Evolutionary conservation across 1,140 invertebrate genomes (phyloP).

Genomic region (Papilio aristodemus): DNA sequence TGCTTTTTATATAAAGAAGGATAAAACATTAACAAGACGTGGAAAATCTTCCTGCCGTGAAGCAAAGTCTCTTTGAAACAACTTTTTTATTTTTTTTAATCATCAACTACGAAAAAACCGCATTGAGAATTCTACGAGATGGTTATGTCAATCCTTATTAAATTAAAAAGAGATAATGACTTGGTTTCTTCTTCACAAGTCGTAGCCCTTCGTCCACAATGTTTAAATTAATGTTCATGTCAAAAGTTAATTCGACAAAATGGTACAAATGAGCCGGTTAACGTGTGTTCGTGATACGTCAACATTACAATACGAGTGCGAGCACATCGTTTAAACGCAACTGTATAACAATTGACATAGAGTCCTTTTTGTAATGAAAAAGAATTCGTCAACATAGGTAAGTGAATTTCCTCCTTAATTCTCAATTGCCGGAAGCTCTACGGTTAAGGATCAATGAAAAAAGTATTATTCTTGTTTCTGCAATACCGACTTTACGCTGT

Average conservation of each 20-base stretch:
- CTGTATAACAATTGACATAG: not conserved
- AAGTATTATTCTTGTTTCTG: slow-evolving; percentile 27
- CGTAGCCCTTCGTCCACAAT: not conserved
- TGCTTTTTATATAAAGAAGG: not conserved
- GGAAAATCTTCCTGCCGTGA: not conserved
- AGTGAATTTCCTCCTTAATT: slow-evolving; percentile 50
- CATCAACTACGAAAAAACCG: too few relatives aligned
- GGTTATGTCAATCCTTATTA: too few relatives aligned
- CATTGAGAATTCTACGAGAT: too few relatives aligned
- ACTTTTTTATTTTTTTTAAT: too few relatives aligned
- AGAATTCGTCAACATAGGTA: slow-evolving; percentile 28
- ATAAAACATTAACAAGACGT: not conserved
- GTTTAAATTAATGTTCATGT: slow-evolving; percentile 27
- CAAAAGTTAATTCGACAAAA: slow-evolving; percentile 34
- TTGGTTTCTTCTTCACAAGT: not conserved
- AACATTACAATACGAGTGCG: slow-evolving; percentile 14
- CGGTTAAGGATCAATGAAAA: slow-evolving; percentile 40
- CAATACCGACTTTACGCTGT: slow-evolving; percentile 15
- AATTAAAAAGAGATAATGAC: too few relatives aligned
- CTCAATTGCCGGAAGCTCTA: slow-evolving; percentile 48
- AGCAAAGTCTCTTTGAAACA: too few relatives aligned
- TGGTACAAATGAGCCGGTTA: slow-evolving; percentile 33
- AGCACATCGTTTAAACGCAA: not conserved
- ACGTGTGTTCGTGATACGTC: slow-evolving; percentile 27
- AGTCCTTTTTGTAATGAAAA: not conserved